These are phyloP conservation scores for Cyprichromis sp. DNA, from an alignment of 2,113 vertebrate genomes.

Conservation along the genomic window DNA sequence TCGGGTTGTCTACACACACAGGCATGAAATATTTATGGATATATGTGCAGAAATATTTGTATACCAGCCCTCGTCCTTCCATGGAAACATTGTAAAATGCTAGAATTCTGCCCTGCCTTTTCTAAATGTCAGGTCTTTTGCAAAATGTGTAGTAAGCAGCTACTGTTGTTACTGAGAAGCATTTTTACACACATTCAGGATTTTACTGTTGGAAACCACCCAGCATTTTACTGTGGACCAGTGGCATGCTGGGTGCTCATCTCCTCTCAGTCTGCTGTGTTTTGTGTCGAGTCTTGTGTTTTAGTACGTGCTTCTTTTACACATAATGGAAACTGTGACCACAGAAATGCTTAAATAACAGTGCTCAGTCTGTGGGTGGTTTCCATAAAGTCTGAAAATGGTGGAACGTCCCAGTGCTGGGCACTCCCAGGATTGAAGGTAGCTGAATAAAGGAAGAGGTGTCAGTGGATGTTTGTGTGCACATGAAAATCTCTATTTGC, in stretches of 20 bases:
- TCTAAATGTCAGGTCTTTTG: neutral
- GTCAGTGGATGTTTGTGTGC: neutral
- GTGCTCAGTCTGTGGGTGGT: slow-evolving; percentile 51
- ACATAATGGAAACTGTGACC: slow-evolving; percentile 50
- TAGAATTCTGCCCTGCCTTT: neutral
- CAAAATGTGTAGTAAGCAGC: neutral
- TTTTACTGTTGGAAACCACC: neutral
- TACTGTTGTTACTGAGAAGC: neutral
- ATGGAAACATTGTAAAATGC: neutral
- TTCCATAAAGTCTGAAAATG: slow-evolving; percentile 58
- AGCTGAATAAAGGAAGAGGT: slow-evolving; percentile 41
- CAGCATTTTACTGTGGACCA: neutral
- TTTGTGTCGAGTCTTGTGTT: slow-evolving; percentile 15
- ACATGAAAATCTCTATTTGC: neutral
- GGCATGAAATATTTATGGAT: neutral
- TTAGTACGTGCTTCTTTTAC: slow-evolving; percentile 37
- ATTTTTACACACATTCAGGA: neutral
- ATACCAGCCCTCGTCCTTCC: neutral
- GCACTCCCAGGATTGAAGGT: slow-evolving; percentile 59
- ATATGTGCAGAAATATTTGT: neutral
- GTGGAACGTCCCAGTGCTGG: slow-evolving; percentile 3
- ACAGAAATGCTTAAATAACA: slow-evolving; percentile 61
- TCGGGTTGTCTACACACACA: fast-evolving
- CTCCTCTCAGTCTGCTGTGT: neutral
- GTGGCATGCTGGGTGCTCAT: neutral